Evolutionary conservation across 1,140 invertebrate genomes (phyloP).

Genomic region (Drosophila nebulosa): DNA sequence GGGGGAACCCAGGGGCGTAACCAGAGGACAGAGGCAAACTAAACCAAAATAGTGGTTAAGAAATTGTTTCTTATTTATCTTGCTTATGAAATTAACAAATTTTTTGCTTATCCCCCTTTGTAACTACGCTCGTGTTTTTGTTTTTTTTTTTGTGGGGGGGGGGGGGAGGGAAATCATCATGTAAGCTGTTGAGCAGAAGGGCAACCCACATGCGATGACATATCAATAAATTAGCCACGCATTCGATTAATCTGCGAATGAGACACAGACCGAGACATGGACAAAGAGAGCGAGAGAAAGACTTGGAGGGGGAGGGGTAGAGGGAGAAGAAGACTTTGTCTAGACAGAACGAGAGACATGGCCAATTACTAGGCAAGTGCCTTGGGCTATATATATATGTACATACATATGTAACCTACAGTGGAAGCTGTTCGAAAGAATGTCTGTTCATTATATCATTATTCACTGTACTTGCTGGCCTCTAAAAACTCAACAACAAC

Average conservation of each 20-base stretch:
- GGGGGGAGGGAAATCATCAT: background rate
- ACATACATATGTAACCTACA: too few species aligned
- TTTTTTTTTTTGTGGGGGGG: too few species aligned
- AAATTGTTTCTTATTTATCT: too few species aligned
- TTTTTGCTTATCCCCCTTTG: background rate
- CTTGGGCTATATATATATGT: background rate
- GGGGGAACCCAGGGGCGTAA: slow-evolving; percentile 6
- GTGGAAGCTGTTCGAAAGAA: background rate
- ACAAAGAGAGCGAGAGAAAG: background rate
- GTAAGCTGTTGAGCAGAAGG: slow-evolving; percentile 3
- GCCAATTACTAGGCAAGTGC: background rate
- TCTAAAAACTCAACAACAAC: too few species aligned
- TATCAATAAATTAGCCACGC: slow-evolving; percentile 74
- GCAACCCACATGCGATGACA: slow-evolving; percentile 44
- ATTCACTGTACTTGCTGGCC: background rate
- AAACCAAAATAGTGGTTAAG: too few species aligned
- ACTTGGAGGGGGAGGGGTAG: background rate
- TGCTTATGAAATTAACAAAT: too few species aligned
- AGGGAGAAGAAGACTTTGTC: background rate
- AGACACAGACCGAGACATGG: slow-evolving; percentile 32
- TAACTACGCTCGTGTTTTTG: background rate
- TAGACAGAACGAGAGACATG: background rate
- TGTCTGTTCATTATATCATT: background rate
- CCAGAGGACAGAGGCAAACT: too few species aligned
- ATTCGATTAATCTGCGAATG: slow-evolving; percentile 56